Evolutionary conservation across 2,113 vertebrate species (phyloP).

Genomic region (Meleagris gallopavo): DNA sequence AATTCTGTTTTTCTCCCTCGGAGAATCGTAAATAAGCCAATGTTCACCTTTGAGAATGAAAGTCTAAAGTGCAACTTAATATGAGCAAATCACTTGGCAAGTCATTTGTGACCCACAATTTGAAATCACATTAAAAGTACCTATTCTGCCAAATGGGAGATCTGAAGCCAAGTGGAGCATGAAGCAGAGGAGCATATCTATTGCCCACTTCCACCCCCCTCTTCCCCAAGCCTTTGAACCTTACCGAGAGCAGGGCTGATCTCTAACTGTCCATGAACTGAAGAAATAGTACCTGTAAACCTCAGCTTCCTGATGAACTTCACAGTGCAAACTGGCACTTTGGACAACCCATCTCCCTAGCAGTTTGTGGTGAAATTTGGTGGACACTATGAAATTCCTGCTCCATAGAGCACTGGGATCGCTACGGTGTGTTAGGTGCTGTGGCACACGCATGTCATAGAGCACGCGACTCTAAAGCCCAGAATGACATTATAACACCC

Average conservation of each 20-base stretch:
- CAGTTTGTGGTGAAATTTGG: background rate
- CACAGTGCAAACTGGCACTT: accelerated
- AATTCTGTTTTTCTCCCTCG: conserved; percentile 60
- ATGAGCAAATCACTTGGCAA: background rate
- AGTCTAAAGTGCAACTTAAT: conserved; percentile 24
- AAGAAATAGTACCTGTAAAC: background rate
- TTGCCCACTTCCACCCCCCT: background rate
- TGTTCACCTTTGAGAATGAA: conserved; percentile 33
- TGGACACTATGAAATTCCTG: background rate
- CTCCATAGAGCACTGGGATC: background rate
- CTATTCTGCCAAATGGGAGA: background rate
- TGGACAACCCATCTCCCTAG: background rate
- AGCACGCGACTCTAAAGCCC: background rate
- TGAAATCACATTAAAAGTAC: conserved; percentile 3
- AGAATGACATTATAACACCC: background rate
- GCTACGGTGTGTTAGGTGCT: background rate
- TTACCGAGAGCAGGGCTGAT: background rate
- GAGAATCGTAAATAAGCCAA: conserved; percentile 40
- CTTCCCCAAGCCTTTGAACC: background rate
- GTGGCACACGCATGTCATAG: background rate
- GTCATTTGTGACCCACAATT: background rate
- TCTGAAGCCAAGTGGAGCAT: background rate
- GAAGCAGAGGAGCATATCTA: background rate
- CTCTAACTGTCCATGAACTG: background rate
- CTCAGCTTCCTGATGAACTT: background rate